Base-by-base conservation (phyloP, 2,888 invertebrate genomes). In the Oegoconia quadripuncta region DNA sequence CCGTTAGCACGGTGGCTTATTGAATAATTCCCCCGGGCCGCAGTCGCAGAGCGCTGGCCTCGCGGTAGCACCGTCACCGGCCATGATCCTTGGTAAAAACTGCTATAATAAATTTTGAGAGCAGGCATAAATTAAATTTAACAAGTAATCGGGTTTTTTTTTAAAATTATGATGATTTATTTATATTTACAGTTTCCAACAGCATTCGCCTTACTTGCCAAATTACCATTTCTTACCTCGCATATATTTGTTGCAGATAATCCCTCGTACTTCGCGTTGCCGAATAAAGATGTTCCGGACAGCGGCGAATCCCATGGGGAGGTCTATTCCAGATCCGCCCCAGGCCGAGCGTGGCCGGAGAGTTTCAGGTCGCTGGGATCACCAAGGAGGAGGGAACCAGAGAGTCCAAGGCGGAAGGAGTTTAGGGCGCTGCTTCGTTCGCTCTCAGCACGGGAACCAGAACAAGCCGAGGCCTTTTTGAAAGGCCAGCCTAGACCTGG, bases 221-320 rank as follows among this genome's bases (percentile, higher is more conserved):
- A n/a, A n/a, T n/a, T n/a, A n/a, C n/a, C n/a, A n/a, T n/a, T n/a
- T n/a, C n/a, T n/a, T n/a, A n/a, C n/a, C n/a, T n/a, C n/a, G n/a
- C n/a, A n/a, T n/a, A n/a, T 6, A 18, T 57, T 67, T 83, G 72
- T 87, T 89, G 55, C 90, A 93, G 93, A 93, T 82, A 94, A 93
- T 76, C 93, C 93, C 30, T 93, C 93, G 46, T 94, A 94, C 73
- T 94, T 94, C 74, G 90, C 92, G 60, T 77, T 93, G 59, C 88
- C 90, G 50, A 87, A 89, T 62, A 88, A 83, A 50, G 79, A 84
- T 72, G 78, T 76, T 37, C 55, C 77, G 4, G 79, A 82, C 40
- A 70, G 63, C 50, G 64, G 64, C 15, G 74, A 71, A 17, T 48
- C 70, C 9, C 60, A 59, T 1, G 39, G 23, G 40, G 90, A 90